Evolutionary conservation across 2,888 invertebrate genomes (phyloP), one percentile per base, ranked within the genome.

Genomic region (Sinelater perroti): DNA sequence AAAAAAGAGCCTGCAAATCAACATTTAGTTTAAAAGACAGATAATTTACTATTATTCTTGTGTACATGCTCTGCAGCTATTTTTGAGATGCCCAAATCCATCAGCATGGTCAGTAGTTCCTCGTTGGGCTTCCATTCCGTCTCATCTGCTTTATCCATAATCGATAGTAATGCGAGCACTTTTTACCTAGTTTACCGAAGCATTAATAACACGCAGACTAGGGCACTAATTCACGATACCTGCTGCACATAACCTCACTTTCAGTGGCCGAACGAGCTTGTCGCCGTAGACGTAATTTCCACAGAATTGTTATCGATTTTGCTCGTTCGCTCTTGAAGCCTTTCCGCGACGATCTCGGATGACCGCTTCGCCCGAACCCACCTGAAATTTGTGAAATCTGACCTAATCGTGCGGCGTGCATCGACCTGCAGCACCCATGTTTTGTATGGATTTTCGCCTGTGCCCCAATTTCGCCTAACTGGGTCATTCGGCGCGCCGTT

Each of bases 1-100:
- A 80, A 69, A 80, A 83, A 46, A 84, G 72, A 16, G 81, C 83
- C 82, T 83, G 63, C 47, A 71, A 69, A 31, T 21, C 26, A 26
- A 18, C 21, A 54, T 36, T 42, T 8, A 28, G 14, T 21, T 24
- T 24, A 24, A 10, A 38, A 14, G 8, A 2, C 24, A 26, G 10
- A 38, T 38, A 21, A 47, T 51, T 54, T 31, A 6, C 17, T 36
- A 38, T n/a, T 30, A 20, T 18, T 20, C n/a, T 28, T 38, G 49
- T 18, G 62, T 69, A 80, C 80, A 67, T 77, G 75, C 64, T 74
- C 76, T 16, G 81, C 80, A 11, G 73, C 72, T 45, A 74, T 73
- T 67, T 74, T 71, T 36, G 75, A 70, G 54, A 81, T 78, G 6
- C 81, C 81, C 80, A 81, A 80, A 11, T 74, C 73, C 17, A 76